These are phyloP conservation scores for Ooceraea biroi DNA, from an alignment of 1,140 invertebrate species.

Conservation along the genomic window DNA sequence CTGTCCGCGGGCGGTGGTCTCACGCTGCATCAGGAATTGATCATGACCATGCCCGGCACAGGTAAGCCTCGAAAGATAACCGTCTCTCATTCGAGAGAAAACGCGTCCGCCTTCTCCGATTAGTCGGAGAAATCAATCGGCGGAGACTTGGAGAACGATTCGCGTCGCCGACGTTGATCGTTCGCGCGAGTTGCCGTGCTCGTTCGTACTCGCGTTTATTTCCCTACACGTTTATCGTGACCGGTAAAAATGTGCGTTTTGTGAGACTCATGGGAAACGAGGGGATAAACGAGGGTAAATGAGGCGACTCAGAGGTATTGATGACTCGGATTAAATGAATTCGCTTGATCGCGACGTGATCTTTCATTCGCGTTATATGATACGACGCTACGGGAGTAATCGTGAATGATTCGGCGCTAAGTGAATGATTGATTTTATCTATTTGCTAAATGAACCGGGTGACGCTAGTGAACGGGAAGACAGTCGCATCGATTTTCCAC, in stretches of 20 bases:
- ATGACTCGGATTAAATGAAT: too few relatives aligned
- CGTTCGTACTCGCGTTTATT: neutral
- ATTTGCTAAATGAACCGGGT: neutral
- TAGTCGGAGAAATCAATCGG: neutral
- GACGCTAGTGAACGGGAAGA: constrained; percentile 12
- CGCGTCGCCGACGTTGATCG: too few relatives aligned
- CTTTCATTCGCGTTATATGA: neutral
- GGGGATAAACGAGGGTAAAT: neutral
- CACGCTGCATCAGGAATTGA: constrained; percentile 85
- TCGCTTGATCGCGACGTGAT: too few relatives aligned
- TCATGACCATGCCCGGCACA: constrained; percentile 84
- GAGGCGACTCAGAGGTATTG: too few relatives aligned
- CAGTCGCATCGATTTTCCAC: constrained; percentile 43
- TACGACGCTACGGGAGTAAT: neutral
- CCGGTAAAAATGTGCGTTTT: neutral
- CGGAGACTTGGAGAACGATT: neutral
- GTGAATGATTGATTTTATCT: constrained; percentile 22
- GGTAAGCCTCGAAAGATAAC: constrained; percentile 66
- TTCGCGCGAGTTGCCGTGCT: neutral
- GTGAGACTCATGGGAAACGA: neutral
- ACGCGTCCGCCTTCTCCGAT: neutral
- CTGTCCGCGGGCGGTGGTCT: constrained; percentile 83
- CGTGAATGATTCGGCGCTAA: neutral
- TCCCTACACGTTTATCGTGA: neutral
- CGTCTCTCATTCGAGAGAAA: neutral